Conservation (phyloP, 2,113 vertebrate species). For the Crotalus horridus region DNA sequence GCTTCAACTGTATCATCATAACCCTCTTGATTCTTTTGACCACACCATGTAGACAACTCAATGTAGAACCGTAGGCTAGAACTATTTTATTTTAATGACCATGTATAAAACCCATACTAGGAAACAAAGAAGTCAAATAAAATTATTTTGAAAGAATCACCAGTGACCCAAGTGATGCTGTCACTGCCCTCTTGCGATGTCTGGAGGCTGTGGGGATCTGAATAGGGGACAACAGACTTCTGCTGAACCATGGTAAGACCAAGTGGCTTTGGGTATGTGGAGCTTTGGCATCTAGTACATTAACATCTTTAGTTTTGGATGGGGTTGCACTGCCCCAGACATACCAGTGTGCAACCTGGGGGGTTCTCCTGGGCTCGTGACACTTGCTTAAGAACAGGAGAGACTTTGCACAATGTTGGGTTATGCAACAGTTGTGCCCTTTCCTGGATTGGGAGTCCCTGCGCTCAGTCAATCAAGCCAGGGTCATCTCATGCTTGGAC, state of each 20-base stretch:
- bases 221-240: not conserved
- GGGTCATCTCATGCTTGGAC: not conserved
- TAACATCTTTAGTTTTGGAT: not conserved
- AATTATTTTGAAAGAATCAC: not conserved
- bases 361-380: not conserved
- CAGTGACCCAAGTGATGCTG: not conserved
- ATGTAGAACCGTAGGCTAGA: not conserved
- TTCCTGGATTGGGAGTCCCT: not conserved
- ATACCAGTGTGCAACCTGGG: not conserved
- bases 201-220: not conserved
- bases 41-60: not conserved
- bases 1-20: not conserved
- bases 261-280: not conserved
- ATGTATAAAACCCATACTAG: not conserved
- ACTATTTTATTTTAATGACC: not conserved
- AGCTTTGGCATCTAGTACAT: not conserved
- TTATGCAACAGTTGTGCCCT: not conserved
- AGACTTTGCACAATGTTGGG: not conserved
- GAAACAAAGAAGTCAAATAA: not conserved
- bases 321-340: not conserved
- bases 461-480: not conserved
- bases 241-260: not conserved
- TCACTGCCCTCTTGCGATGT: not conserved
- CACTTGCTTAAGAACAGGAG: not conserved
- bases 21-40: not conserved